A percentile compares a stretch with the other conserved stretches of the same genome.
Evolutionary conservation across 2,888 invertebrate species (phyloP).

Genomic region (Chalcosyrphus nemorum): DNA sequence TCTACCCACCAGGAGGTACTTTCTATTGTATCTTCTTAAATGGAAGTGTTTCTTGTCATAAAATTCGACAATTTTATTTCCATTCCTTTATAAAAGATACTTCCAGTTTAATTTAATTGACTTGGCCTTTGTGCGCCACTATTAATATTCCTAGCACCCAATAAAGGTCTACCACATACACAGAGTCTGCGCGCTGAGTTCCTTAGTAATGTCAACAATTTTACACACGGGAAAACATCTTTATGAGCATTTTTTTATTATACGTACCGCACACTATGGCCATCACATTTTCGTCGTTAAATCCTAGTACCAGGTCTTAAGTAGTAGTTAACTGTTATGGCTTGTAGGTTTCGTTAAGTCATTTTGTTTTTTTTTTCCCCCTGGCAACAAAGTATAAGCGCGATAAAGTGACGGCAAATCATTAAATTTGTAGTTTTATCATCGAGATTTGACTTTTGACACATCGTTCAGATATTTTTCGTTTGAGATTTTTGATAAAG

Average conservation of each 20-base stretch:
- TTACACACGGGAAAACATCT: neutral
- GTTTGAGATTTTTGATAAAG: neutral
- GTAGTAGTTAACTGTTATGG: neutral
- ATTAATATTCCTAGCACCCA: neutral
- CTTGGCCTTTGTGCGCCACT: neutral
- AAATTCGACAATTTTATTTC: too few relatives aligned
- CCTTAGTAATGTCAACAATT: neutral
- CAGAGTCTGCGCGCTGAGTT: too few relatives aligned
- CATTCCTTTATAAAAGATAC: too few relatives aligned
- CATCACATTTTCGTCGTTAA: constrained; percentile 10
- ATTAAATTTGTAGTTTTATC: constrained; percentile 27
- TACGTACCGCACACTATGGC: neutral
- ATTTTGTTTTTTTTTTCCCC: neutral
- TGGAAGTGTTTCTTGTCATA: too few relatives aligned
- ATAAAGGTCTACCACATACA: neutral
- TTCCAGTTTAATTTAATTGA: neutral
- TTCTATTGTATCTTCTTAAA: too few relatives aligned
- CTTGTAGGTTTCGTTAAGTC: too few relatives aligned
- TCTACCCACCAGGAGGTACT: too few relatives aligned
- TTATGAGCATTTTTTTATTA: constrained; percentile 3
- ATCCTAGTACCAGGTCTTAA: neutral
- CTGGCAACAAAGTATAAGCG: constrained; percentile 9
- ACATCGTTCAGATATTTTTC: neutral
- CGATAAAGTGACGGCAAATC: constrained; percentile 30
- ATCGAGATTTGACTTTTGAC: constrained; percentile 16